A percentile compares a stretch with the other conserved stretches of the same genome.
Evolutionary conservation across 2,888 invertebrate genomes (phyloP).

Genomic region (Drosophila kokeensis): DNA sequence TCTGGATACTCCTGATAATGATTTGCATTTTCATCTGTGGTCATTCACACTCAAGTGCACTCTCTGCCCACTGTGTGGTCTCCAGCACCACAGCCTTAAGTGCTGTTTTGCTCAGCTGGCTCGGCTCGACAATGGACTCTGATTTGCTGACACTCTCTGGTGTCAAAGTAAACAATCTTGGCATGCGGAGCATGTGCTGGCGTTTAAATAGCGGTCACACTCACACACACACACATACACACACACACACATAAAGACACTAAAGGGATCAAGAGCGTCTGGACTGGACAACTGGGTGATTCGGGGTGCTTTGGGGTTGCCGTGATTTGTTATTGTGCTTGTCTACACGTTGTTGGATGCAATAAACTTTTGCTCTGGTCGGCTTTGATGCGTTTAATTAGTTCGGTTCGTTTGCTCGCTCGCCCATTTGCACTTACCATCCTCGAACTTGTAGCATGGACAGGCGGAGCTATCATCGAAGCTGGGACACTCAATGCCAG

Average conservation of each 20-base stretch:
- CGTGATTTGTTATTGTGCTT: slow-evolving; percentile 53
- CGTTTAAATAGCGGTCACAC: slow-evolving; percentile 52
- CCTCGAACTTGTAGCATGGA: slow-evolving; percentile 96
- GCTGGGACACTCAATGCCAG: slow-evolving; percentile 88
- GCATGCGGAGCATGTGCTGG: slow-evolving; percentile 48
- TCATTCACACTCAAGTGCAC: slow-evolving; percentile 19
- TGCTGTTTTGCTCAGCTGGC: background rate
- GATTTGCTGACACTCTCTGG: slow-evolving; percentile 31
- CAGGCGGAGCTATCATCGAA: slow-evolving; percentile 92
- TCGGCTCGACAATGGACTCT: background rate
- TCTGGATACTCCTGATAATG: background rate
- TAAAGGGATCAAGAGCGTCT: background rate
- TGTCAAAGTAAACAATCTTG: slow-evolving; percentile 61
- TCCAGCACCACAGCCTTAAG: slow-evolving; percentile 3
- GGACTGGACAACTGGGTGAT: background rate
- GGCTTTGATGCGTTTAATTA: slow-evolving; percentile 66
- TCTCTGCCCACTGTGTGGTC: slow-evolving; percentile 8
- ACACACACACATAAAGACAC: background rate
- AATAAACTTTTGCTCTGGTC: slow-evolving; percentile 54
- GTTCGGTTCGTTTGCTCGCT: slow-evolving; percentile 36
- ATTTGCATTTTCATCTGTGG: slow-evolving; percentile 1
- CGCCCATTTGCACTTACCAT: slow-evolving; percentile 87
- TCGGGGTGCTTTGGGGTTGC: background rate
- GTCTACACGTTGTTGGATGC: slow-evolving; percentile 60
- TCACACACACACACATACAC: background rate